Evolutionary conservation across 2,113 vertebrate species (phyloP), one percentile per base, ranked within the genome.

Genomic region (Engystomops pustulosus): DNA sequence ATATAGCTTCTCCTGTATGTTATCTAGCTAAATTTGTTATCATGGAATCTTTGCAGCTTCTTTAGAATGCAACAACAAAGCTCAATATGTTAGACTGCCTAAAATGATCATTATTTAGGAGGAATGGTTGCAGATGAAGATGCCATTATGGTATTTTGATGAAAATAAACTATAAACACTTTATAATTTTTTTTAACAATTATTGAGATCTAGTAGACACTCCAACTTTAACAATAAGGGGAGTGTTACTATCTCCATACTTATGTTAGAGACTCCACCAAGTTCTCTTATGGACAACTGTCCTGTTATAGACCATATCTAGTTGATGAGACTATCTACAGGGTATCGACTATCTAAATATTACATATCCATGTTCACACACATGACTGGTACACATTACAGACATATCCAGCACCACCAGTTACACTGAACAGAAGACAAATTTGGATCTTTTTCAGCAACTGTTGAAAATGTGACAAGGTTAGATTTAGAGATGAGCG

Each of bases 21-120:
- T 67, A 45, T 67, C 55, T 23, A 4, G 41, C 38, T 67, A 79
- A 32, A 79, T 47, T 79, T 79, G 36, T 65, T 79, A 45, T 44
- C 55, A 65, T 32, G 77, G 2, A 30, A 36, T 62, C 53, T 44
- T 30, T 79, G 34, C 34, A 2, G 32, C 74, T 34, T 55, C 32
- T 38, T n/a, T 38, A 60, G 75, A 27, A 38, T 77, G 15, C 74
- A 30, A 47, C 70, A 72, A 77, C 74, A 77, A 20, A 55, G 51
- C 30, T 38, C 51, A 7, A 23, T 10, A 32, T 34, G 3, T 58
- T 77, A 55, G 51, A 36, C 74, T 77, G 30, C 53, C 45, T 77
- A 58, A 58, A 77, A 30, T 55, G 20, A 77, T n/a, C 51, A 55
- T 55, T 58, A 77, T 58, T 38, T 20, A 51, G 10, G 17, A 18